Evolutionary conservation across 53 echinoderm and acorn worm genomes (phyloP).

Genomic region (Echinarachnius parma): DNA sequence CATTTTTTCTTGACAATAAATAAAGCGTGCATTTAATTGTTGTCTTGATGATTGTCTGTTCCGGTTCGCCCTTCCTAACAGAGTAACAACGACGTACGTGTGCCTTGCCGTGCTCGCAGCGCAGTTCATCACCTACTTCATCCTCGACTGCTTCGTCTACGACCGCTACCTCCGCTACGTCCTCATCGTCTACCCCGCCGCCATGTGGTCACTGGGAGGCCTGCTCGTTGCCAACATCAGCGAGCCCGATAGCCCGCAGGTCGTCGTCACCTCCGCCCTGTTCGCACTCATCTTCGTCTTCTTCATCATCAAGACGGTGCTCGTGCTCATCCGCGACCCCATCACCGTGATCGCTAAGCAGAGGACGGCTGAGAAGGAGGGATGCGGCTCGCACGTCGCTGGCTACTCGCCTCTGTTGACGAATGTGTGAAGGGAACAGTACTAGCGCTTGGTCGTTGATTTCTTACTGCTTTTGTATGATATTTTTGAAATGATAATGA

Average conservation of each 20-base stretch:
- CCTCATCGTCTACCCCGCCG: conserved; percentile 56
- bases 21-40: too few relatives aligned
- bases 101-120: conserved; percentile 48
- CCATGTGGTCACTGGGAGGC: conserved; percentile 63
- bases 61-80: neutral
- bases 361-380: neutral
- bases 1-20: too few relatives aligned
- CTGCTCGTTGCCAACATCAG: conserved; percentile 36
- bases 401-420: too few relatives aligned
- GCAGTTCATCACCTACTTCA: conserved; percentile 54
- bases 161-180: conserved; percentile 73
- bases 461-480: too few relatives aligned
- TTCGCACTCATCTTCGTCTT: conserved; percentile 36
- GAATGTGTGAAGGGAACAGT: too few relatives aligned
- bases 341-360: conserved; percentile 25
- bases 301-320: conserved; percentile 38
- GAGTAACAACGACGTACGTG: conserved; percentile 44
- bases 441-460: too few relatives aligned
- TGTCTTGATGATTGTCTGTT: too few relatives aligned
- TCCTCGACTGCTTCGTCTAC: conserved; percentile 58
- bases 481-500: too few relatives aligned
- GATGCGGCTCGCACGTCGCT: neutral
- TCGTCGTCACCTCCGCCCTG: conserved; percentile 13
- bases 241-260: conserved; percentile 9
- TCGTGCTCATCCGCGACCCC: conserved; percentile 33